Percentiles rank a stretch among this genome's conserved stretches.
Conservation (phyloP, 2,888 invertebrate species). For the Cheilosia grossa region DNA sequence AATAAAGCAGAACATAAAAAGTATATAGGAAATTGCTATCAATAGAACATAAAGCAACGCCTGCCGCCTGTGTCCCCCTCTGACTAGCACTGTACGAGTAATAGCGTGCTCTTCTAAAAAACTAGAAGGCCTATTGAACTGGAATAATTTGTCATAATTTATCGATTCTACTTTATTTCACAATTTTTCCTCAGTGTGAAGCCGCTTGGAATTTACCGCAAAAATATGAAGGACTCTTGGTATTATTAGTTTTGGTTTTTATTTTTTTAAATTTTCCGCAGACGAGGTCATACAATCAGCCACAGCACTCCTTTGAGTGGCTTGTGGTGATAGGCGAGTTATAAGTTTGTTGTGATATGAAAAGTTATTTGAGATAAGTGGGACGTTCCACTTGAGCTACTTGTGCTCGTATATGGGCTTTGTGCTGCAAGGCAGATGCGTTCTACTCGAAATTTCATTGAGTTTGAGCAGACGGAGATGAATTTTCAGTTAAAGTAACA, state of each 20-base stretch:
- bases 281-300: not conserved
- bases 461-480: not conserved
- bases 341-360: not conserved
- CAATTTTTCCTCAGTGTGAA: slow-evolving; percentile 52
- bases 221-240: slow-evolving; percentile 28
- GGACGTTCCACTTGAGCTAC: not conserved
- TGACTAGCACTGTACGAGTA: not conserved
- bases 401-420: not conserved
- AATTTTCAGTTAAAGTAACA: too few relatives aligned
- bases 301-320: not conserved
- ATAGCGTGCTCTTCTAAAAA: not conserved
- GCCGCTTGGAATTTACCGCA: slow-evolving; percentile 48
- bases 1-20: slow-evolving; percentile 2
- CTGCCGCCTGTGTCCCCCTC: not conserved
- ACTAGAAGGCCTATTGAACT: slow-evolving; percentile 52
- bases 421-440: not conserved
- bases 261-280: not conserved
- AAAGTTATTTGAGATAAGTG: slow-evolving; percentile 5
- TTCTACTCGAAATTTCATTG: not conserved
- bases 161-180: slow-evolving; percentile 65
- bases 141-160: slow-evolving; percentile 62
- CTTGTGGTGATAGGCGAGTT: not conserved
- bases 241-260: not conserved
- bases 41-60: slow-evolving; percentile 4
- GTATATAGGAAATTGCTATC: not conserved